Evolutionary conservation across 1,140 invertebrate genomes (phyloP).

Genomic region (Spodoptera litura): DNA sequence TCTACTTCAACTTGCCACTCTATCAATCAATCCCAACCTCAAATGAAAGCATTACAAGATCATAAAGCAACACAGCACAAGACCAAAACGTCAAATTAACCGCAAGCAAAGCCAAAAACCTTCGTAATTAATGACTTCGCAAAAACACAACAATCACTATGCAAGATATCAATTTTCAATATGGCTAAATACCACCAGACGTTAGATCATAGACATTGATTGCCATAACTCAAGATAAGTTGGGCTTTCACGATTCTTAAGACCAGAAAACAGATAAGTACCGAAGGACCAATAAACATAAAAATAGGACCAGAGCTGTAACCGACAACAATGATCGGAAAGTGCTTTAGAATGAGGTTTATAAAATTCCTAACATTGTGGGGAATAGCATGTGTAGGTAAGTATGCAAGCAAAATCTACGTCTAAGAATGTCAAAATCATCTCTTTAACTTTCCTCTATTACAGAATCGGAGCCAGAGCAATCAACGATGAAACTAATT

Average conservation of each 20-base stretch:
- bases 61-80: too few species aligned
- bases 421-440: too few species aligned
- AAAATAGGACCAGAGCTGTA: background rate
- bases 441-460: too few species aligned
- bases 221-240: conserved; percentile 63
- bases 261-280: background rate
- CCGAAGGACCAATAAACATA: background rate
- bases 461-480: too few species aligned
- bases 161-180: conserved; percentile 42
- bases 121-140: background rate
- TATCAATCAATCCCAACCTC: too few species aligned
- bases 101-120: background rate
- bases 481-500: too few species aligned
- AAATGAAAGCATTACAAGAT: too few species aligned
- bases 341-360: background rate
- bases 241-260: conserved; percentile 61
- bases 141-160: conserved; percentile 5
- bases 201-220: conserved; percentile 62
- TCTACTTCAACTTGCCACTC: too few species aligned
- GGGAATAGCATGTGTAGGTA: too few species aligned
- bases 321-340: background rate
- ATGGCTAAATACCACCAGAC: conserved; percentile 53
- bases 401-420: too few species aligned
- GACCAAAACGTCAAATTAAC: too few species aligned
- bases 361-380: too few species aligned